Conservation (phyloP, 2,113 vertebrate species). For the Lepisosteus oculatus region DNA sequence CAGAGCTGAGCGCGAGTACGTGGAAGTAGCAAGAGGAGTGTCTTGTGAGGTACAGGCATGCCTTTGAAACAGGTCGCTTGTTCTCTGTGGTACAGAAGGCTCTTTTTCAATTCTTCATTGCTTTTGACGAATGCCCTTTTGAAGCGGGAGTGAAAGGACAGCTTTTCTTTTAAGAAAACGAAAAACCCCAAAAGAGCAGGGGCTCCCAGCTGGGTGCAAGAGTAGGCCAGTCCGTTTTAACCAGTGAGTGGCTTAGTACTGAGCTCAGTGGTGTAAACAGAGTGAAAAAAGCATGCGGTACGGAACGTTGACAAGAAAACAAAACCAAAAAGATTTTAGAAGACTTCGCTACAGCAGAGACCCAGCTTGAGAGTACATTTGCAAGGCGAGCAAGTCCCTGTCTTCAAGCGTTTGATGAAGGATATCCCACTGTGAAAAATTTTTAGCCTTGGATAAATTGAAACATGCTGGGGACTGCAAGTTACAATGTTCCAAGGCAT, state of each 20-base stretch:
- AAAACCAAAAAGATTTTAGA: neutral
- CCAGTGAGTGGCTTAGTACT: neutral
- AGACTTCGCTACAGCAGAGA: neutral
- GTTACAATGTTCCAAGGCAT: constrained; percentile 15
- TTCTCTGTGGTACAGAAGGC: neutral
- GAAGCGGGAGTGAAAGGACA: too few relatives aligned
- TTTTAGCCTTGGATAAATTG: constrained; percentile 25
- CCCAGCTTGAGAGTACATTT: constrained; percentile 13
- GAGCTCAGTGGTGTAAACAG: constrained; percentile 24
- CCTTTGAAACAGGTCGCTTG: neutral
- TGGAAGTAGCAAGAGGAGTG: too few relatives aligned
- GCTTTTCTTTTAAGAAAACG: neutral
- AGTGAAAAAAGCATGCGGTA: constrained; percentile 31
- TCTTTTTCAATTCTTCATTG: constrained; percentile 21
- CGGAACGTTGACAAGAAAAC: constrained; percentile 27
- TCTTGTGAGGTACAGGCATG: too few relatives aligned
- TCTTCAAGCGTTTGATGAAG: constrained; percentile 14
- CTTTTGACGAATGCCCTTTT: constrained; percentile 6
- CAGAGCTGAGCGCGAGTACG: too few relatives aligned
- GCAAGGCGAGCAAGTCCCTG: neutral
- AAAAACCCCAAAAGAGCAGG: neutral
- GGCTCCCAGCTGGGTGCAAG: neutral
- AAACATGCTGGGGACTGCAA: constrained; percentile 29
- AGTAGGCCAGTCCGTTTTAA: constrained; percentile 12
- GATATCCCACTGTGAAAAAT: constrained; percentile 14